Evolutionary conservation across 2,797 vertebrate genomes (phyloP).

Genomic region (Heterohyrax brucei): DNA sequence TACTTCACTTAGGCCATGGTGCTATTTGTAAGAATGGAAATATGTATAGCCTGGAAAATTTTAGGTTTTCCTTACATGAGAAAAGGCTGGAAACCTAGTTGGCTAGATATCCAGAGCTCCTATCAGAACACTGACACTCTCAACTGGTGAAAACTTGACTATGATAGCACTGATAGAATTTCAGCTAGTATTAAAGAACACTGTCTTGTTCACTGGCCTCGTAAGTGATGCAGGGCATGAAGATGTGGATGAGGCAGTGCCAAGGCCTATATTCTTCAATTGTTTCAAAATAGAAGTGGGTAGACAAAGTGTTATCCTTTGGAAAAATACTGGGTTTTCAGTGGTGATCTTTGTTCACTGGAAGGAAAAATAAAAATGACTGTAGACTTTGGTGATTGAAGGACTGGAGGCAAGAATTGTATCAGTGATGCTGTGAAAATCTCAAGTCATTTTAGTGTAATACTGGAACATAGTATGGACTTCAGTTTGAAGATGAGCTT

Average conservation of each 20-base stretch:
- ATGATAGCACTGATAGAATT: constrained; percentile 10
- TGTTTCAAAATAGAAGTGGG: neutral
- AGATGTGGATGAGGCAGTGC: neutral
- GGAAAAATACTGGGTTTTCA: neutral
- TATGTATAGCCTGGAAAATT: neutral
- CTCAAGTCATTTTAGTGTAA: neutral
- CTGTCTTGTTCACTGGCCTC: neutral
- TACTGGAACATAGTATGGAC: neutral
- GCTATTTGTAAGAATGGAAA: constrained; percentile 55
- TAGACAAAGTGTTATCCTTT: neutral
- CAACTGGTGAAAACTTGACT: constrained; percentile 16
- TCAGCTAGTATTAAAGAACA: neutral
- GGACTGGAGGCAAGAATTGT: neutral
- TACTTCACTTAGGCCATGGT: neutral
- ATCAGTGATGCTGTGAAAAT: neutral
- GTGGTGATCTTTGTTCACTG: neutral
- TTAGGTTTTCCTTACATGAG: neutral
- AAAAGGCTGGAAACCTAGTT: neutral
- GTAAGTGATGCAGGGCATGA: neutral
- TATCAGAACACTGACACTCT: constrained; percentile 8
- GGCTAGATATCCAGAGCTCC: constrained; percentile 7
- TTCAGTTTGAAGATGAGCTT: neutral
- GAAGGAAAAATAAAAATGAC: neutral
- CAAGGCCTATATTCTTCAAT: neutral
- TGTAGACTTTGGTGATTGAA: neutral